Evolutionary conservation across 2,113 vertebrate species (phyloP), one percentile per base, ranked within the genome.

Genomic region (Callorhinus ursinus): DNA sequence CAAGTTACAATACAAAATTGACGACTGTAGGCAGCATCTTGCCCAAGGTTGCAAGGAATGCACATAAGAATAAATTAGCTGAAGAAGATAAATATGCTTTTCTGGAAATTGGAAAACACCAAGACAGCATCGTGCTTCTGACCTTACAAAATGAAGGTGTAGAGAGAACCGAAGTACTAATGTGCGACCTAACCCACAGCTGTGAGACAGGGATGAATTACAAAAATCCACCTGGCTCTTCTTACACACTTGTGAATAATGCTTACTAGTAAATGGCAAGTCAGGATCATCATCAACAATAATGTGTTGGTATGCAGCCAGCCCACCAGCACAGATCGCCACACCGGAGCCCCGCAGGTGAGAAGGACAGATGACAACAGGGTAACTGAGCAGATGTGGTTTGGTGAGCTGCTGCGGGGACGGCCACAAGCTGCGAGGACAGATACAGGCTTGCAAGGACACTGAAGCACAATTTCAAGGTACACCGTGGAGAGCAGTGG

Each of bases 201-300:
- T 95, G 31, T 31, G 61, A 91, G 61, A 83, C 36, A 82, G 55
- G 42, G 71, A 51, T 59, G 7, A 53, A 82, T 74, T 42, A 53
- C 3, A 51, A 90, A 92, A 86, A 22, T 26, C 51, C 21, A 11
- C 39, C 59, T 57, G 31, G 21, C 57, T 88, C 33, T 91, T 85
- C 14, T 49, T 46, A 24, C 1, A 31, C 2, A n/a, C 63, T 15
- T 81, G 21, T 83, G 77, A 93, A 53, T 51, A 72, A 82, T 67
- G 51, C 39, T 83, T 31, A 72, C 49, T 61, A n/a, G 69, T 72
- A 92, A 91, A 72, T 57, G 93, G 89, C 49, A 94, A 93, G 74
- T 81, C 59, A 46, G 53, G 49, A 69, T 36, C 12, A 42, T 31
- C 77, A 74, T 59, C 31, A 16, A 94, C 77, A 93, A 57, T 53